A percentile compares a stretch with the other conserved stretches of the same genome.
These are phyloP conservation scores for Arothron firmamentum DNA, from an alignment of 2,113 vertebrate genomes.

Conservation along the genomic window DNA sequence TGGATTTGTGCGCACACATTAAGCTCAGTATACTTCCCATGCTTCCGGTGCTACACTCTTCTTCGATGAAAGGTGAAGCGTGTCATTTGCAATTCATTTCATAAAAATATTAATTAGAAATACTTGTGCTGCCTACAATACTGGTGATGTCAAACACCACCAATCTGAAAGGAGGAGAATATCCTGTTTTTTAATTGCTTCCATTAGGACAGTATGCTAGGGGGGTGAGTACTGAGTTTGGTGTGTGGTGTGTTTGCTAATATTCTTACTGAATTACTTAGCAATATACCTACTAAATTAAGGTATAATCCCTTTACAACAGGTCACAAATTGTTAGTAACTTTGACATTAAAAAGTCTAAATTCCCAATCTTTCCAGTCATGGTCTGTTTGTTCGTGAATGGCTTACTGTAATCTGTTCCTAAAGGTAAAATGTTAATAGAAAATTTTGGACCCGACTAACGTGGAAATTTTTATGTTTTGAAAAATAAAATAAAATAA, in stretches of 20 bases:
- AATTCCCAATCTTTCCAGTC: too few relatives aligned
- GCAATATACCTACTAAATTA: too few relatives aligned
- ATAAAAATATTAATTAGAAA: too few relatives aligned
- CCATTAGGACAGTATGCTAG: too few relatives aligned
- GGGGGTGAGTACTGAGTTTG: not conserved
- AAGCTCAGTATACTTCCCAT: slow-evolving; percentile 56
- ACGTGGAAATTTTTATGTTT: slow-evolving; percentile 7
- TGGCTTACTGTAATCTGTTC: too few relatives aligned
- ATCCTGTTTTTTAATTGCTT: slow-evolving; percentile 43
- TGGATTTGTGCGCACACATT: slow-evolving; percentile 61
- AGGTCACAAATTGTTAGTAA: too few relatives aligned
- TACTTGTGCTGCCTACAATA: slow-evolving; percentile 41
- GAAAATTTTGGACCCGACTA: slow-evolving; percentile 1
- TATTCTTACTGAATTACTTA: too few relatives aligned
- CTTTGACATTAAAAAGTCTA: too few relatives aligned
- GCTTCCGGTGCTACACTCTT: slow-evolving; percentile 54
- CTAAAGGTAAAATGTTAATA: too few relatives aligned
- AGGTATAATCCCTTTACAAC: too few relatives aligned
- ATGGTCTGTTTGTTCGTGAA: too few relatives aligned
- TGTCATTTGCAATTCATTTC: slow-evolving; percentile 63
- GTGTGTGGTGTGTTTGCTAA: not conserved
- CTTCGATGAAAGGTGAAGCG: slow-evolving; percentile 74
- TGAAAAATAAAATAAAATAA: not conserved
- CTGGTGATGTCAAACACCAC: slow-evolving; percentile 52
- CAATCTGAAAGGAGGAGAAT: slow-evolving; percentile 52